Evolutionary conservation across 2,113 vertebrate species (phyloP), one percentile per base, ranked within the genome.

Genomic region (Mus pahari): DNA sequence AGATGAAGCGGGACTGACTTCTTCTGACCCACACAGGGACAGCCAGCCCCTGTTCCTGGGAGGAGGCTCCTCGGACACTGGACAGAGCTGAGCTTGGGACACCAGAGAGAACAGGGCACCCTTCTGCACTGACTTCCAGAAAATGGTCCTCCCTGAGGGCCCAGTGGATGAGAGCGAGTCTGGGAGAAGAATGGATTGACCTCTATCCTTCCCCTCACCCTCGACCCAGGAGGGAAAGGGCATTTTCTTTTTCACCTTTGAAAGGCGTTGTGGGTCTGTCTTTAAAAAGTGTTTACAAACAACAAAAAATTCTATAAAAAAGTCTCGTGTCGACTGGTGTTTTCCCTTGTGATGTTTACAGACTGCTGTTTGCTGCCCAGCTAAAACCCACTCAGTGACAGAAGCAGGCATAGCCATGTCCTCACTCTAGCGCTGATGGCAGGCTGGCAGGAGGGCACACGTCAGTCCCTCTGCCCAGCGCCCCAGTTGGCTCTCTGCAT

Each of bases 281-380:
- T 98, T 98, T 98, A 98, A 98, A 98, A 98, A 98, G 98, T 98
- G 98, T 99, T 99, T 99, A 98, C 98, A 98, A 98, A 98, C 53
- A 97, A 96, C 86, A 97, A 97, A 97, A 98, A 98, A 98, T 95
- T 96, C 98, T 98, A 98, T 97, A 98, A 98, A 97, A 97, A 98
- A 98, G 98, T 98, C 98, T 98, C 7, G 98, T 98, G 98, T 98
- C 98, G 97, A 98, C 98, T 98, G 98, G 97, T 97, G 98, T 98
- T 97, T 98, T 98, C 98, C 98, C 98, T 97, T 84, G 98, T 98
- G 98, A 98, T 98, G 98, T 99, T 99, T 98, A 98, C 98, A 98
- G 98, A 98, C 96, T 93, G 96, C 98, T 97, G 97, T 98, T 97
- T 96, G 98, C 98, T 97, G 98, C 95, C 96, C 97, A 92, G 97